Percentiles rank a stretch among this genome's conserved stretches.
phyloP scores from a whole-genome alignment of 2,113 vertebrate species.

The Vulpes lagopus region DNA sequence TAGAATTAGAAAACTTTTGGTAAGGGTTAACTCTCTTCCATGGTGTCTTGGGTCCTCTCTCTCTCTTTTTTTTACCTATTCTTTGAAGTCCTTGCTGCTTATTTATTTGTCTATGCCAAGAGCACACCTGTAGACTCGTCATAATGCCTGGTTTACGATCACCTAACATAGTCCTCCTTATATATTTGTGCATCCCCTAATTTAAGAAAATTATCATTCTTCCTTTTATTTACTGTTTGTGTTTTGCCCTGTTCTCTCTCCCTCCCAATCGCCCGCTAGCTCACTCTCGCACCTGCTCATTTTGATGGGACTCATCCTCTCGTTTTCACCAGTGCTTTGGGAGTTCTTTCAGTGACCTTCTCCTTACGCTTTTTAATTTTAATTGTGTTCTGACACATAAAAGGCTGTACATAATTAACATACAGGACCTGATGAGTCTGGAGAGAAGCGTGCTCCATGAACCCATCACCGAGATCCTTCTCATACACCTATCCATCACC shows the following conservation, averaged over 20 bases:
- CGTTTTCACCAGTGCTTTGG: neutral
- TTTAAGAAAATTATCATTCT: no score
- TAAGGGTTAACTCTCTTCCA: neutral
- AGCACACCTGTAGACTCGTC: accelerated
- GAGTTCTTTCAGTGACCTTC: no score
- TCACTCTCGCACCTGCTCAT: accelerated
- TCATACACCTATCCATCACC: neutral
- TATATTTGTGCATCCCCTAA: accelerated
- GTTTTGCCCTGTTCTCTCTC: neutral
- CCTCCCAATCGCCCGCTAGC: accelerated
- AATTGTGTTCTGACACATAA: neutral
- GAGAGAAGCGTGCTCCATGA: neutral
- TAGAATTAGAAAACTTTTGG: neutral
- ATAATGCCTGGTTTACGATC: accelerated
- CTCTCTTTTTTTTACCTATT: neutral
- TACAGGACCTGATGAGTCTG: accelerated
- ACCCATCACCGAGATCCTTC: neutral
- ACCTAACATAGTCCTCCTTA: accelerated
- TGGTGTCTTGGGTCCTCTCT: neutral
- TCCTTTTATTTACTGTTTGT: accelerated
- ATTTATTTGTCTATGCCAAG: neutral
- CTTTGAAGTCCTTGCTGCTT: neutral
- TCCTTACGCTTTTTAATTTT: neutral
- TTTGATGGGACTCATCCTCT: accelerated
- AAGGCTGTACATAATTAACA: neutral